phyloP scores from a whole-genome alignment of 2,888 invertebrate species.

The Cosmia pyralina region DNA sequence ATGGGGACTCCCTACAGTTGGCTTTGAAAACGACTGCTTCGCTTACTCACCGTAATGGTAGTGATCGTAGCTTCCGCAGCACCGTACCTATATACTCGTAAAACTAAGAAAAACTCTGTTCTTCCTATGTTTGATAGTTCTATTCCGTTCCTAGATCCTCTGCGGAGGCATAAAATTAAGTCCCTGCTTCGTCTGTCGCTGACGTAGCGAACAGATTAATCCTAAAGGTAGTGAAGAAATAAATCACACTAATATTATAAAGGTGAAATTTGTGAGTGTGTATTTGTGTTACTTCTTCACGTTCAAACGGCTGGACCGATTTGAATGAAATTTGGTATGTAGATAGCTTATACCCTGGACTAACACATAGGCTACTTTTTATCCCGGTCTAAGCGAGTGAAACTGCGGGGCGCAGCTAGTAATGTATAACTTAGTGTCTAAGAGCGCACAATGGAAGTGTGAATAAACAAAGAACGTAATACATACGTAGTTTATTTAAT shows the following conservation, averaged over 20 bases:
- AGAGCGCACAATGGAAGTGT: conserved; percentile 68
- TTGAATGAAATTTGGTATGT: too few relatives aligned
- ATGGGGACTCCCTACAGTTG: conserved; percentile 71
- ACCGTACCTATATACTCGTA: conserved; percentile 57
- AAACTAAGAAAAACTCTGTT: conserved; percentile 63
- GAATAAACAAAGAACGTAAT: conserved; percentile 70
- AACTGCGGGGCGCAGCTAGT: too few relatives aligned
- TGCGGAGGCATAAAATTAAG: conserved; percentile 56
- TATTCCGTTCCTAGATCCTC: conserved; percentile 45
- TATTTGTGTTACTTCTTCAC: too few relatives aligned
- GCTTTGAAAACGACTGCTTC: conserved; percentile 73
- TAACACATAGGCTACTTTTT: too few relatives aligned
- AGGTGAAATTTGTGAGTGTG: too few relatives aligned
- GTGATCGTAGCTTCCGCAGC: conserved; percentile 58
- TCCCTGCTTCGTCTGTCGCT: conserved; percentile 41
- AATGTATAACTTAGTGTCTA: conserved; percentile 60
- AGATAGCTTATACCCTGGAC: too few relatives aligned
- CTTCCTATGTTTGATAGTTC: conserved; percentile 62
- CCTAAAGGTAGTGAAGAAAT: conserved; percentile 48
- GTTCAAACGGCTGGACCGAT: too few relatives aligned
- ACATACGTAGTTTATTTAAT: conserved; percentile 73
- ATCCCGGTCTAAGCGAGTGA: too few relatives aligned
- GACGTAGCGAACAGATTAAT: conserved; percentile 41
- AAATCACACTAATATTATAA: too few relatives aligned
- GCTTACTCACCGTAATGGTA: conserved; percentile 74